Base-by-base conservation (phyloP, 2,888 invertebrate genomes). In the Brenthis daphne region DNA sequence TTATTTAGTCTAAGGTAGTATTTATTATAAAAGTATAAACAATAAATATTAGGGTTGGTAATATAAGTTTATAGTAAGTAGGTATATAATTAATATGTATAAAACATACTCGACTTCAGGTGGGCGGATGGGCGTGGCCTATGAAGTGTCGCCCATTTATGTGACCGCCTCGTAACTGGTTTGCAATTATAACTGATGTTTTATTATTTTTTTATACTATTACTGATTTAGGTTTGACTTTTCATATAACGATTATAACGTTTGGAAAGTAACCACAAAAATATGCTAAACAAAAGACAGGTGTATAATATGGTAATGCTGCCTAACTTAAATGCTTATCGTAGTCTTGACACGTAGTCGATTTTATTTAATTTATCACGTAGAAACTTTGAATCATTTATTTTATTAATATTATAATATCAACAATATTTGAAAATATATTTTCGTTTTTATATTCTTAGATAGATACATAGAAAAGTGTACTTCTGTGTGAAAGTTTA, bases 41-140 rank as follows among this genome's bases (percentile, higher is more conserved):
- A 43, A 3, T 13, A 14, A 6, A 6, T 58, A 47, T 14, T 48
- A 14, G 24, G 24, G 48, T 3, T 58, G 24, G 8, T 48, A 24
- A 14, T 29, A 58, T 48, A 14, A 8, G 6, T 14, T 8, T 8
- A 11, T 43, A 43, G 37, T 6, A 2, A n/a, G 29, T 69, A 69
- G 64, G 55, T 68, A 67, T 67, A 68, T 65, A 37, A 68, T 65
- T 48, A 57, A 29, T 67, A 56, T 64, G 53, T 70, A 57, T 54
- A 51, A 60, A 64, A 50, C 64, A 66, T 69, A 64, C 37, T 67
- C 64, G 66, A 68, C 53, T 61, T 70, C 53, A 57, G 72, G 72
- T 78, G 77, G 88, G 85, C 82, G 85, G 81, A 57, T 69, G 50
- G 90, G 90, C 90, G 90, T 88, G 88, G 83, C 82, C 24, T 20